Base-by-base conservation (phyloP, 2,888 invertebrate genomes). In the Cabera pusaria region DNA sequence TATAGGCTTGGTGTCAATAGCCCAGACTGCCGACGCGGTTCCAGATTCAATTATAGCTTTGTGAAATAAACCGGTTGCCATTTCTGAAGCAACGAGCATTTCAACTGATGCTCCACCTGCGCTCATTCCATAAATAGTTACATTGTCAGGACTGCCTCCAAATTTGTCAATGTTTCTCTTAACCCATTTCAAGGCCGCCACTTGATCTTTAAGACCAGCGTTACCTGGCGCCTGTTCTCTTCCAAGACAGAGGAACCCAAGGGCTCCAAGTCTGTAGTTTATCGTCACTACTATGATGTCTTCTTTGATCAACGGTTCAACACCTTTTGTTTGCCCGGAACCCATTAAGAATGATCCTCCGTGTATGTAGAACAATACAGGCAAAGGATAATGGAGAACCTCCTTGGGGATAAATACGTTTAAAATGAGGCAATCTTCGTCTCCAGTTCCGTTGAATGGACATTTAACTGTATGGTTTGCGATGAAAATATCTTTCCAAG, bases 151-250 rank as follows among this genome's bases (percentile, higher is more conserved):
- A 42, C 65, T 59, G 2, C 68, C 68, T 7, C 65, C 64, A 17
- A 68, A 67, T 14, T 55, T 28, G 1, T 45, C 33, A 6, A 68
- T 64, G 11, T 68, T 68, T 9, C 50, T 55, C 19, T 57, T 45
- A 0, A 72, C 59, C 72, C 72, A 73, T 37, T 46, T 57, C 1
- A 72, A 41, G 2, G 68, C 72, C 11, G 56, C 51, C 1, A 66
- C 56, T 44, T 71, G 72, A 36, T 73, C 72, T 37, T 72, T 70
- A 24, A 73, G 39, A 0, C 63, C 72, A 6, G 69, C 65, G 32
- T 73, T 73, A 6, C 72, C 72, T 8, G 72, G 64, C 4, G 64
- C 68, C 9, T 68, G 65, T 37, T 57, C 35, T 0, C 43, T 56
- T 10, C 64, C 64, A 1, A 71, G 39, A 18, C 67, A 62, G 0